Evolutionary conservation across 2,888 invertebrate genomes (phyloP).

Genomic region (Andrena fulva): DNA sequence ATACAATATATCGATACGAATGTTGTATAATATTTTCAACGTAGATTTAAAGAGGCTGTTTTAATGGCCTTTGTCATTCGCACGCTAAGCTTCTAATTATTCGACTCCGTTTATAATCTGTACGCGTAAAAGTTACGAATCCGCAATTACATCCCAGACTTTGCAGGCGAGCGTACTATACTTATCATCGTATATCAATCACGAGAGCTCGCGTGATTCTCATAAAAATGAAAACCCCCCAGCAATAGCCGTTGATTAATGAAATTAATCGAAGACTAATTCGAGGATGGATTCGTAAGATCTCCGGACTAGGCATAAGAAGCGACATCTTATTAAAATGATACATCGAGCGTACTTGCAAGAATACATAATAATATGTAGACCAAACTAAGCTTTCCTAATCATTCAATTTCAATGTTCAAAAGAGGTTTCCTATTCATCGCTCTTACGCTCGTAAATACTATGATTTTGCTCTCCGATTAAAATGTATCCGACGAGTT

Average conservation of each 20-base stretch:
- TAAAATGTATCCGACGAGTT: neutral
- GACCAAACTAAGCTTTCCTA: conserved; percentile 11
- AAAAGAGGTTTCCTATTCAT: conserved; percentile 12
- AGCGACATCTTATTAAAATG: conserved; percentile 24
- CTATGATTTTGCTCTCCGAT: neutral
- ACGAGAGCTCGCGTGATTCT: conserved; percentile 25
- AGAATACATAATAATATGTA: conserved; percentile 38
- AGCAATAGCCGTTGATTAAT: conserved; percentile 32
- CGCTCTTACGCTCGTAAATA: conserved; percentile 8
- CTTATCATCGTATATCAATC: conserved; percentile 48
- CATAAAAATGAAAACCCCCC: conserved; percentile 29
- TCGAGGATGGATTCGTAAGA: conserved; percentile 28
- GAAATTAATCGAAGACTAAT: conserved; percentile 26
- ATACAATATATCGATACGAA: conserved; percentile 73
- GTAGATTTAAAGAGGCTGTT: conserved; percentile 54
- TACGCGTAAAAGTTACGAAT: conserved; percentile 55
- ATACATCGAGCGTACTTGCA: conserved; percentile 12
- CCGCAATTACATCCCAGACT: conserved; percentile 61
- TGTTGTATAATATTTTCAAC: conserved; percentile 60
- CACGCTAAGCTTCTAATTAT: conserved; percentile 54
- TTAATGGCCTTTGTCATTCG: conserved; percentile 37
- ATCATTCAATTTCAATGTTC: conserved; percentile 14
- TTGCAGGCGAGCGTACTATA: conserved; percentile 58
- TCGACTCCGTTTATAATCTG: conserved; percentile 39
- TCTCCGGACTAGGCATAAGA: conserved; percentile 35